Conservation (phyloP, 2,113 vertebrate genomes). For the Trichechus manatus region DNA sequence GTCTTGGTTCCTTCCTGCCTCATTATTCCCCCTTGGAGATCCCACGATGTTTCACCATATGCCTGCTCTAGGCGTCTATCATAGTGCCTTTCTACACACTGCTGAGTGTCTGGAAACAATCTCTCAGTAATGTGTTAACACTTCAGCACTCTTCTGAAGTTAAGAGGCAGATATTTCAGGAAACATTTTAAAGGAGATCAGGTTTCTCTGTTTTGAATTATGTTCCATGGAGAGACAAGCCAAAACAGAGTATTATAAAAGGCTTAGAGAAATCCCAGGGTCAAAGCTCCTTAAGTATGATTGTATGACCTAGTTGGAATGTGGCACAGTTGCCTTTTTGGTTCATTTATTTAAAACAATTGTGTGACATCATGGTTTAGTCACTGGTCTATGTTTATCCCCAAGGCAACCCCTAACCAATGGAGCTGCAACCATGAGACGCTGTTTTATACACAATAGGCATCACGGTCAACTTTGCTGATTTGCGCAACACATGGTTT, state of each 20-base stretch:
- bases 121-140: conserved; percentile 34
- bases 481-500: conserved; percentile 14
- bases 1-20: background rate
- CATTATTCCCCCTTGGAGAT: background rate
- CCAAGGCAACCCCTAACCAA: conserved; percentile 62
- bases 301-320: conserved; percentile 79
- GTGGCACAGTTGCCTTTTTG: conserved; percentile 60
- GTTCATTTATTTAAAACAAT: conserved; percentile 78
- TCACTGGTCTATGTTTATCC: conserved; percentile 78
- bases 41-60: rapidly evolving
- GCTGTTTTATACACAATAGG: background rate
- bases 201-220: conserved; percentile 76
- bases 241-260: conserved; percentile 58
- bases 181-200: conserved; percentile 73
- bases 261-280: conserved; percentile 61
- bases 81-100: background rate
- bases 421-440: background rate
- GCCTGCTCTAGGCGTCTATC: background rate
- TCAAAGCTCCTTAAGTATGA: conserved; percentile 61
- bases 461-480: background rate
- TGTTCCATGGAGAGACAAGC: conserved; percentile 33
- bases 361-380: conserved; percentile 72
- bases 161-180: conserved; percentile 65
- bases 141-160: conserved; percentile 49
- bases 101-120: conserved; percentile 65